A percentile compares a stretch with the other conserved stretches of the same genome.
phyloP scores from a whole-genome alignment of 2,797 vertebrate species.

The Dermochelys coriacea region DNA sequence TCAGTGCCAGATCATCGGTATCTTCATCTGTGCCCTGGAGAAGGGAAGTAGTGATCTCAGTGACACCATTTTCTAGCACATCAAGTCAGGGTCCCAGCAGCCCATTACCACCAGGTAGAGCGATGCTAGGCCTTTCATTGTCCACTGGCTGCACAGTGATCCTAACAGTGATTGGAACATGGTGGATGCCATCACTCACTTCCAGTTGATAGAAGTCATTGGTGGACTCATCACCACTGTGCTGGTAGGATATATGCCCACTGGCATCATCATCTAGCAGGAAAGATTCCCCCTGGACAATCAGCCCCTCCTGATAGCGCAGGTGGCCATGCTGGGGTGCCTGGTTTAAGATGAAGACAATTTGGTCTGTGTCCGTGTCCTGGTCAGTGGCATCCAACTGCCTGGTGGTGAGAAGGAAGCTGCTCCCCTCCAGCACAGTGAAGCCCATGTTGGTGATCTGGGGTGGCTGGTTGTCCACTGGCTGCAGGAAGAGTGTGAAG shows the following conservation, averaged over 20 bases:
- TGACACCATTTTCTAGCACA: conserved; percentile 87
- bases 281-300: conserved; percentile 85
- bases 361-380: conserved; percentile 87
- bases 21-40: conserved; percentile 88
- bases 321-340: conserved; percentile 84
- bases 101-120: conserved; percentile 80
- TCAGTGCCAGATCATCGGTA: conserved; percentile 86
- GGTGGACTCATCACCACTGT: conserved; percentile 83
- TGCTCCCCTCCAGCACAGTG: conserved; percentile 82
- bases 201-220: conserved; percentile 85
- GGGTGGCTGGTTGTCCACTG: conserved; percentile 89
- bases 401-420: conserved; percentile 83
- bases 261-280: conserved; percentile 83
- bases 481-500: conserved; percentile 91
- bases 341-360: conserved; percentile 85
- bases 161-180: conserved; percentile 84
- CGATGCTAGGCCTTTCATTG: conserved; percentile 84
- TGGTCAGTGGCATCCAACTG: conserved; percentile 88
- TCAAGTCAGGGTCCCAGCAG: conserved; percentile 84
- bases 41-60: conserved; percentile 87
- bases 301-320: conserved; percentile 83
- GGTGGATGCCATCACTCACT: conserved; percentile 88
- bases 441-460: conserved; percentile 89
- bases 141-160: conserved; percentile 82
- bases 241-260: conserved; percentile 84